These are phyloP conservation scores for Ammodytes marinus DNA, from an alignment of 2,113 vertebrate genomes.

Conservation along the genomic window DNA sequence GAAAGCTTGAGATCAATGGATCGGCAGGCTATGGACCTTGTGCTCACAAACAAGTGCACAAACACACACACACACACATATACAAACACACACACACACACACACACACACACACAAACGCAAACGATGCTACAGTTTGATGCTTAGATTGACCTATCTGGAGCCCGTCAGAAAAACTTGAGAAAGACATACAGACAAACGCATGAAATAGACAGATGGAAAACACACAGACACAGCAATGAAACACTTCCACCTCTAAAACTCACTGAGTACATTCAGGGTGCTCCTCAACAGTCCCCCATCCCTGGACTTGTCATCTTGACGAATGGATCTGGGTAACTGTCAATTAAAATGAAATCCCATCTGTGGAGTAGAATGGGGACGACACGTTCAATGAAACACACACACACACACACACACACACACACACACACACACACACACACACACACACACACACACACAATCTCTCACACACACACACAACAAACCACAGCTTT, in stretches of 20 bases:
- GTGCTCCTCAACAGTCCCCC: constrained; percentile 53
- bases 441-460: background rate
- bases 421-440: constrained; percentile 20
- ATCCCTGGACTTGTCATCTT: constrained; percentile 65
- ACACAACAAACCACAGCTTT: constrained; percentile 9
- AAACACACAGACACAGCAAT: constrained; percentile 49
- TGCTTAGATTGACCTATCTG: constrained; percentile 71
- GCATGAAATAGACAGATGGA: constrained; percentile 27
- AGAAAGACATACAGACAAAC: constrained; percentile 57
- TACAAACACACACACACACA: background rate
- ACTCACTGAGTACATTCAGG: constrained; percentile 21
- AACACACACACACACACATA: background rate
- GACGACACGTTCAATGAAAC: constrained; percentile 64
- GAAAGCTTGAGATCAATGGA: constrained; percentile 80
- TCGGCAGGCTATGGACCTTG: constrained; percentile 60
- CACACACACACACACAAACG: constrained; percentile 22
- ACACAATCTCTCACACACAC: constrained; percentile 57
- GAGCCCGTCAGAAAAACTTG: constrained; percentile 51
- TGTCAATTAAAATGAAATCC: constrained; percentile 86
- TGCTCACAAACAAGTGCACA: constrained; percentile 38
- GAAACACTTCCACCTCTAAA: constrained; percentile 57
- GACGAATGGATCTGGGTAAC: constrained; percentile 81
- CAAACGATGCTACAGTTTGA: constrained; percentile 47
- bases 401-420: constrained; percentile 33
- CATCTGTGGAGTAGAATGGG: constrained; percentile 74